These are phyloP conservation scores for Dermochelys coriacea DNA, from an alignment of 2,797 vertebrate genomes.

Conservation along the genomic window DNA sequence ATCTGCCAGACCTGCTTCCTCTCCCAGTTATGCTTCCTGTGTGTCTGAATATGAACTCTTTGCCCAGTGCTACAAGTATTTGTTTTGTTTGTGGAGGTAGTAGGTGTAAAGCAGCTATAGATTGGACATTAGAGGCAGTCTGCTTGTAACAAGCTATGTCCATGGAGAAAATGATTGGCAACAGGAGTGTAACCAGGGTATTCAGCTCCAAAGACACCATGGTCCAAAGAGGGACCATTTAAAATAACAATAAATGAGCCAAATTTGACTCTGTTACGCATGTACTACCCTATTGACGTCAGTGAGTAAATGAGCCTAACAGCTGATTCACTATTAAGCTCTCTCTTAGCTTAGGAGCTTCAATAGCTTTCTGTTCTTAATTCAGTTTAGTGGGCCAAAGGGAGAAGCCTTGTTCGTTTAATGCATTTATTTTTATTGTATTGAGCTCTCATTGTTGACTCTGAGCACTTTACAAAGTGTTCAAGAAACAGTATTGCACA, in stretches of 20 bases:
- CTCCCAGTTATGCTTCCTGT: background rate
- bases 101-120: background rate
- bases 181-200: background rate
- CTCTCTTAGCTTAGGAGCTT: background rate
- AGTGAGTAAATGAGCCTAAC: background rate
- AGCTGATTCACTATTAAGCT: background rate
- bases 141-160: background rate
- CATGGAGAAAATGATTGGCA: background rate
- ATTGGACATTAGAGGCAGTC: background rate
- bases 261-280: conserved; percentile 5
- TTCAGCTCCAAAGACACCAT: background rate
- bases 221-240: conserved; percentile 17
- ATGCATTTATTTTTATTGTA: background rate
- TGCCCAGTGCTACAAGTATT: background rate
- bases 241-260: background rate
- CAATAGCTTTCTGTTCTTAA: background rate
- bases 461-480: background rate
- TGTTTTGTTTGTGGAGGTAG: background rate
- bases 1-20: background rate
- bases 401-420: background rate
- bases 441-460: background rate
- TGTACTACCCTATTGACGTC: background rate
- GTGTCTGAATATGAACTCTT: background rate
- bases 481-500: background rate
- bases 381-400: background rate